These are phyloP conservation scores for Sebastes hopkinsi DNA, from an alignment of 2,797 vertebrate genomes.

Conservation along the genomic window DNA sequence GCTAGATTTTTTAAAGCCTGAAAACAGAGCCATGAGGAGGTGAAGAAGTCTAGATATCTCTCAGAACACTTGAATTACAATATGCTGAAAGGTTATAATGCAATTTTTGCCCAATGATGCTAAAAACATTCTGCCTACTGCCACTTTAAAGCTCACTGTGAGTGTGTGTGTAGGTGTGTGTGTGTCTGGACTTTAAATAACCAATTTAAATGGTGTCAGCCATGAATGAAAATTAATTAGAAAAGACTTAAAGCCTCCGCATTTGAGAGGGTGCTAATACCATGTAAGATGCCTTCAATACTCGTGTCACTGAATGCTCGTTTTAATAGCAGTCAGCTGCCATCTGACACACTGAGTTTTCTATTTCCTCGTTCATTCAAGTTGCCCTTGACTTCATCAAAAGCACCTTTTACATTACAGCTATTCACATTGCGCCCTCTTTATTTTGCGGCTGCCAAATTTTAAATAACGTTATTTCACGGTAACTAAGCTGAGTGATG, in stretches of 20 bases:
- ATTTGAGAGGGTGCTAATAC: not conserved
- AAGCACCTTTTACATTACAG: not conserved
- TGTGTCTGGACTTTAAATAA: not conserved
- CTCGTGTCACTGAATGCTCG: constrained; percentile 8
- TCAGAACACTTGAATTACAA: no score
- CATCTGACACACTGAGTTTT: not conserved
- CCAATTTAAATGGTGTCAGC: constrained; percentile 15
- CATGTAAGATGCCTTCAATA: not conserved
- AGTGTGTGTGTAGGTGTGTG: not conserved
- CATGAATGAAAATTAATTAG: constrained; percentile 15
- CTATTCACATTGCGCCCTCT: not conserved
- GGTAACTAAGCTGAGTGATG: constrained; percentile 3
- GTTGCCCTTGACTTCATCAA: not conserved
- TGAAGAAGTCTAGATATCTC: no score
- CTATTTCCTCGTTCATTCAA: not conserved
- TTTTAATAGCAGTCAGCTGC: constrained; percentile 5
- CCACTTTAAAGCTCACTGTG: not conserved
- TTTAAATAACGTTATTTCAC: constrained; percentile 8
- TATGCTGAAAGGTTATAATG: no score
- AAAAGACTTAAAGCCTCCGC: not conserved
- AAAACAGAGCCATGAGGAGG: no score
- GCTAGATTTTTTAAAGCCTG: no score
- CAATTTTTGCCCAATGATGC: no score
- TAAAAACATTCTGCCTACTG: no score
- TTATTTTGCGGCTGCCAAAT: not conserved